Base-by-base conservation (phyloP, 2,113 vertebrate genomes). In the Rhombomys opimus region DNA sequence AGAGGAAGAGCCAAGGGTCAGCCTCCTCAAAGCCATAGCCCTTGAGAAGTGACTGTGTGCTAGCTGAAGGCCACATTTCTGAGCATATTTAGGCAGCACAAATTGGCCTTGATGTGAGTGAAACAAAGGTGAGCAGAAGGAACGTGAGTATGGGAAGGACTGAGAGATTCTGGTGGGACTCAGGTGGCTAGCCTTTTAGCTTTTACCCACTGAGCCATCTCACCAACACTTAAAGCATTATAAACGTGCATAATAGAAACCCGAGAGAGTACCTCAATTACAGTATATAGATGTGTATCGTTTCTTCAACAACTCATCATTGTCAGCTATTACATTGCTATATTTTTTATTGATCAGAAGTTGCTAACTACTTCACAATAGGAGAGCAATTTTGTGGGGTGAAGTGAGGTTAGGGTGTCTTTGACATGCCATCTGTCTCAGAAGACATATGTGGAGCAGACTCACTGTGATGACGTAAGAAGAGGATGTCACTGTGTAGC, bases 291-390 rank as follows among this genome's bases (percentile, higher is more conserved):
- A 67, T 92, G 87, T 86, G 68, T 30, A 92, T 89, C 30, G 61
- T 35, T 65, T 73, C 52, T 78, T 85, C 85, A 95, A 63, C 20
- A 65, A 35, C 84, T 88, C 63, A 61, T 65, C n/a, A 93, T 11
- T 52, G 17, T 3, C 13, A 82, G n/a, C 68, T 86, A 59, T 96
- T 61, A n/a, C 18, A 80, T 63, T 78, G 52, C 4, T 81, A 1
- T 65, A 20, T 85, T 70, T 87, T 67, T 30, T 30, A 50, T 75
- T 27, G 41, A 82, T 92, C 20, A 94, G 52, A 57, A 89, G 46
- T 93, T 41, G 35, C 63, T 67, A 67, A 81, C 23, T 38, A 87
- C 14, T 72, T 93, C 77, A 50, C 85, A 93, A 50, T 81, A 92
- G 25, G 87, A 38, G 14, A 61, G 20, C 0, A 1, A 6, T 52